A percentile compares a stretch with the other conserved stretches of the same genome.
Evolutionary conservation across 2,113 vertebrate genomes (phyloP).

Genomic region (Cyprinodon tularosa): DNA sequence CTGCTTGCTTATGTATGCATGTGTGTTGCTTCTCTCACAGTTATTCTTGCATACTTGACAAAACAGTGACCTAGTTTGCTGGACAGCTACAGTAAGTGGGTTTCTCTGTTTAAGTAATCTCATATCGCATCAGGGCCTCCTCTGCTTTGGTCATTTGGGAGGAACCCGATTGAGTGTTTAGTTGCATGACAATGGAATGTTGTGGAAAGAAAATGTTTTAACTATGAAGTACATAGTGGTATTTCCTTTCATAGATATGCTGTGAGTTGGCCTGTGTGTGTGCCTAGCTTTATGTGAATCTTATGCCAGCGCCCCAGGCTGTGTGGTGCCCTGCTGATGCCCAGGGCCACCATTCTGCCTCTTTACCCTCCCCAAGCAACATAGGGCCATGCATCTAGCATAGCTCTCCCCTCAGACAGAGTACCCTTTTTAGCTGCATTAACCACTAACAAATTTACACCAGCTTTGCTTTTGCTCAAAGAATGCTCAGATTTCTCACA

Average conservation of each 20-base stretch:
- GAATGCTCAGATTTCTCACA: slow-evolving; percentile 12
- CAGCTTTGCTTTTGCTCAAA: neutral
- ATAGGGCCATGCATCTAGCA: slow-evolving; percentile 48
- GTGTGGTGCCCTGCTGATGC: slow-evolving; percentile 54
- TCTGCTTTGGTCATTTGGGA: slow-evolving; percentile 38
- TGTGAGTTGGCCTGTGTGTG: slow-evolving; percentile 29
- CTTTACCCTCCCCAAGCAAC: slow-evolving; percentile 44
- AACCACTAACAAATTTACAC: slow-evolving; percentile 17
- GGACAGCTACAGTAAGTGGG: slow-evolving; percentile 77
- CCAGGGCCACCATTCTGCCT: slow-evolving; percentile 67
- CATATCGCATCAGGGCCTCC: slow-evolving; percentile 33
- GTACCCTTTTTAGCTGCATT: slow-evolving; percentile 34
- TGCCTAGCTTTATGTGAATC: slow-evolving; percentile 25
- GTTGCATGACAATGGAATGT: slow-evolving; percentile 24
- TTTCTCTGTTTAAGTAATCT: slow-evolving; percentile 75
- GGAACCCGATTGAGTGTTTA: slow-evolving; percentile 44
- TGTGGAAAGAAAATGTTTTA: slow-evolving; percentile 26
- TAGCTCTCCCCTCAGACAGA: slow-evolving; percentile 18
- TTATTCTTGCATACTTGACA: slow-evolving; percentile 81
- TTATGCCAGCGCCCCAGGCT: slow-evolving; percentile 69
- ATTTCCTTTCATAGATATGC: slow-evolving; percentile 32
- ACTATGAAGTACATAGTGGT: slow-evolving; percentile 50
- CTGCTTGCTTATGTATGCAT: slow-evolving; percentile 22
- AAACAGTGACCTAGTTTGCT: slow-evolving; percentile 80
- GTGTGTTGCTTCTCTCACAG: slow-evolving; percentile 48